Evolutionary conservation across 2,113 vertebrate species (phyloP), one percentile per base, ranked within the genome.

Genomic region (Guaruba guarouba): DNA sequence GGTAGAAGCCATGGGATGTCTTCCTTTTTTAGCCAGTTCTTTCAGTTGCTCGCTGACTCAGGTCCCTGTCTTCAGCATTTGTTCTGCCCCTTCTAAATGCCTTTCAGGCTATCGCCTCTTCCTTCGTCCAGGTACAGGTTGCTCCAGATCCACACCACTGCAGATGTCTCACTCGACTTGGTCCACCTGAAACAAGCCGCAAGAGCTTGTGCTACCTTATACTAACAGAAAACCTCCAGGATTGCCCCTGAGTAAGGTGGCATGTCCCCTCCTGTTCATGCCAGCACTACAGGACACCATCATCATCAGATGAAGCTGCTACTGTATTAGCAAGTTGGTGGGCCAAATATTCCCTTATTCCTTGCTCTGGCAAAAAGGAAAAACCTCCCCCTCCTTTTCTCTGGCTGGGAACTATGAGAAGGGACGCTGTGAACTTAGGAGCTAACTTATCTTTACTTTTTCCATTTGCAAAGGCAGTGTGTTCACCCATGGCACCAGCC

Each of bases 111-210:
- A 17, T 52, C 44, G 22, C 22, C 74, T 69, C 25, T 78, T 52
- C 44, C 10, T 25, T 68, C 24, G 10, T 25, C 44, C 14, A 9
- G 44, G 52, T 27, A 68, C 52, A 51, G 31, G 44, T 12, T 1
- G 1, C 62, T 59, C 37, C 68, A 33, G 25, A 41, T 25, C n/a
- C 4, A 4, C 68, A 57, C 25, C 1, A 7, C 16, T 31, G 29
- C 49, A 88, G 43, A 57, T 4, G 2, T 37, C 43, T 44, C 20
- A 71, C 17, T 27, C 7, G 5, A 43, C 61, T 10, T 37, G 17
- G 52, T 28, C 69, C 44, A 44, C 18, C 17, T 23, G 27, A 75
- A 75, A 44, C 1, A 0, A 1, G 0, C 31, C 11, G 7, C 10
- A 75, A 57, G 41, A 61, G 52, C 33, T 37, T n/a, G 24, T 76